Evolutionary conservation across 2,888 invertebrate genomes (phyloP).

Genomic region (Anodontia alba): DNA sequence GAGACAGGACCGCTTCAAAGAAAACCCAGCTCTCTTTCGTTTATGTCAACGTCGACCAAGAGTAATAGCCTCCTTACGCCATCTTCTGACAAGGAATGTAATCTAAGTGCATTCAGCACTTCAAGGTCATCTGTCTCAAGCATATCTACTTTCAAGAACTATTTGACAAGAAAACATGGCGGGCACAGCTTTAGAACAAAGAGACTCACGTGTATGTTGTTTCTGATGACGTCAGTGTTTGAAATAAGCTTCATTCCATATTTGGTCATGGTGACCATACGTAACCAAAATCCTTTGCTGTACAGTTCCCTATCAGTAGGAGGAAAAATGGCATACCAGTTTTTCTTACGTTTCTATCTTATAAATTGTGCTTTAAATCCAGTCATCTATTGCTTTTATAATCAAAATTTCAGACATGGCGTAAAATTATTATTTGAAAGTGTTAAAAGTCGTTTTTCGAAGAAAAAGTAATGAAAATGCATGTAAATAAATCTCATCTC

Average conservation of each 20-base stretch:
- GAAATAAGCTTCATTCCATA: constrained; percentile 61
- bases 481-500: too few species aligned
- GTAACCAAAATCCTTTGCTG: constrained; percentile 39
- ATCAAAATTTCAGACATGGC: constrained; percentile 58
- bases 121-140: constrained; percentile 37
- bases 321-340: constrained; percentile 56
- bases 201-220: constrained; percentile 55
- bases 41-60: constrained; percentile 28
- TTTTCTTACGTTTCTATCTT: constrained; percentile 51
- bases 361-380: constrained; percentile 63
- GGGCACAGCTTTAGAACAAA: constrained; percentile 51
- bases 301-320: constrained; percentile 27
- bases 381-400: constrained; percentile 57
- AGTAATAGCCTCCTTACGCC: neutral
- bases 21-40: constrained; percentile 39
- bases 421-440: constrained; percentile 46
- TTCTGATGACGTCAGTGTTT: constrained; percentile 55
- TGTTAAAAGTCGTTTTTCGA: constrained; percentile 26
- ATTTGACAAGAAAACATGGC: constrained; percentile 52
- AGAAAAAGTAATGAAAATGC: neutral
- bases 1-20: constrained; percentile 41
- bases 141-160: constrained; percentile 47
- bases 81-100: neutral
- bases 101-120: neutral
- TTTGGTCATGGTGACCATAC: constrained; percentile 45